Base-by-base conservation (phyloP, 1,140 invertebrate genomes). In the Zeugodacus cucurbitae region DNA sequence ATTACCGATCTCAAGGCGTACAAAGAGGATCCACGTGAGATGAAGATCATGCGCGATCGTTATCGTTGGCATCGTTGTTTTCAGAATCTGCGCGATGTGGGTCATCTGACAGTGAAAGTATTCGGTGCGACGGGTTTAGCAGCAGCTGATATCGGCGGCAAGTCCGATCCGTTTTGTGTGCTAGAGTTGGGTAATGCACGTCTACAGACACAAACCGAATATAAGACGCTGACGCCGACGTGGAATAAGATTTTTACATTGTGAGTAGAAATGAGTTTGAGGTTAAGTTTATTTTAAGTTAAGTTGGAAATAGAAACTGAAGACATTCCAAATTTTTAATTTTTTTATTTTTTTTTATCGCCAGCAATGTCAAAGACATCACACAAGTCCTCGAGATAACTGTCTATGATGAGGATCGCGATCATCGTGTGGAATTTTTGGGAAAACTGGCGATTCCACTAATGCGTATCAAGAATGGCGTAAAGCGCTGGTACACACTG, bases 181-280 rank as follows among this genome's bases (percentile, higher is more conserved):
- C 91, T 99, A 2, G 98, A 99, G 94, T 94, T 99, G 82, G 97
- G 98, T 4, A 99, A 99, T 94, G 95, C 98, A 1, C 95, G 98
- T 82, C 94, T 99, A 59, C 98, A 99, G 94, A 99, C 99, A 0
- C 98, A 99, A 93, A 99, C 99, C 1, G 98, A 99, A 93, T 99
- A 99, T 93, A 99, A 99, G 93, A 99, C 99, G 0, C 94, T 99
- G 4, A 95, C 96, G 82, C 99, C 99, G 0, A 97, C 97, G 89
- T 99, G 99, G 99, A 98, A 99, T 94, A 99, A 99, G 94, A 98
- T 99, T 90, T 99, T 99, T 93, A 98, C 97, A 58, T 99, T 99
- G 98, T 98, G 94, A 97, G 97, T 96, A 37, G 20, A 59, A n/a
- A 54, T 29, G 7, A 57, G 6, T 87, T 0, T 34, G n/a, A 29